These are phyloP conservation scores for Arrhamphus sclerolepis DNA, from an alignment of 2,797 vertebrate species.

Conservation along the genomic window DNA sequence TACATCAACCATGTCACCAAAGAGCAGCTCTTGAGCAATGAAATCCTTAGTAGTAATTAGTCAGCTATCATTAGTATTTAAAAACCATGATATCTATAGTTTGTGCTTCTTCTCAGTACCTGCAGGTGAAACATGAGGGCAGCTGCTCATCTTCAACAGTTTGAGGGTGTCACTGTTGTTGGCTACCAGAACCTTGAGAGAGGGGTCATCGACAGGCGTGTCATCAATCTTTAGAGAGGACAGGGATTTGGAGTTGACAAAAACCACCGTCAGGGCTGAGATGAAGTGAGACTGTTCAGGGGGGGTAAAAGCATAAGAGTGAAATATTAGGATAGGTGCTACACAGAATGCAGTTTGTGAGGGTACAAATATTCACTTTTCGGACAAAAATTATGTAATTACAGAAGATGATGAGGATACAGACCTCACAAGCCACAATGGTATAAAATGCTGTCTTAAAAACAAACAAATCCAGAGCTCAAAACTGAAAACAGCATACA, in stretches of 20 bases:
- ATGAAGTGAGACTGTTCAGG: constrained; percentile 91
- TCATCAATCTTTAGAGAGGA: constrained; percentile 97
- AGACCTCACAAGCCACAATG: no score
- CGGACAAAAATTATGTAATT: no score
- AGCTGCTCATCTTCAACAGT: constrained; percentile 98
- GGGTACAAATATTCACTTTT: no score
- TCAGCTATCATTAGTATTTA: constrained; percentile 4
- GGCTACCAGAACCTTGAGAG: constrained; percentile 92
- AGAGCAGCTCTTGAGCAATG: constrained; percentile 3
- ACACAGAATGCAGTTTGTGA: no score
- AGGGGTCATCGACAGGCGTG: constrained; percentile 95
- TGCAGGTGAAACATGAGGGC: constrained; percentile 96
- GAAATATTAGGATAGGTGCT: background rate
- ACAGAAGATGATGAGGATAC: no score
- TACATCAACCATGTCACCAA: no score
- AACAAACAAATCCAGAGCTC: no score
- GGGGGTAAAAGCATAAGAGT: constrained; percentile 15
- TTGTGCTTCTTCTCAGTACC: constrained; percentile 73
- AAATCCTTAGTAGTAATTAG: constrained; percentile 1
- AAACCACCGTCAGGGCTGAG: constrained; percentile 96
- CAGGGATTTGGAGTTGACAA: constrained; percentile 97
- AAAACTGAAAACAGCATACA: no score
- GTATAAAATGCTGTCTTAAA: no score
- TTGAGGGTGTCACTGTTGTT: constrained; percentile 96
- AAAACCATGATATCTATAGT: background rate